Conservation (phyloP, 2,888 invertebrate species). For the Tryphoninae sp. region DNA sequence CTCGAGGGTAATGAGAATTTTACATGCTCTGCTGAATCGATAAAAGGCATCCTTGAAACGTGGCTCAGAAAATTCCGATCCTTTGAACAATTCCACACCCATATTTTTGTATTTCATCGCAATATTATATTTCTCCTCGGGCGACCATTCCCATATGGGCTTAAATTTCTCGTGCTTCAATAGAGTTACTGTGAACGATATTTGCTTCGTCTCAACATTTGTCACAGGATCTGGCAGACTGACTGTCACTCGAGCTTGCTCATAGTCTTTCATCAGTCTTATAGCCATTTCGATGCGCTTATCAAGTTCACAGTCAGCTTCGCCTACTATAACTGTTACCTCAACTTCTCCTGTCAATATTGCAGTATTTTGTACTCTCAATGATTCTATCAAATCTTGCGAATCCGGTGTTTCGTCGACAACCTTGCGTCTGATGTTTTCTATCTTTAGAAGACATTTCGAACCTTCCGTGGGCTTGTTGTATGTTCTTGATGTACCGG, state of each 20-base stretch:
- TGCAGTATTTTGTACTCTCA: constrained; percentile 80
- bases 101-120: constrained; percentile 83
- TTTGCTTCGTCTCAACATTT: constrained; percentile 76
- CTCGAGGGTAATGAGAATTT: constrained; percentile 87
- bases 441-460: constrained; percentile 71
- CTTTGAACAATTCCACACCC: constrained; percentile 86
- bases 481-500: constrained; percentile 47
- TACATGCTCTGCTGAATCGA: constrained; percentile 88
- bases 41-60: constrained; percentile 87
- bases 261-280: constrained; percentile 83
- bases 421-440: constrained; percentile 54
- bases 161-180: constrained; percentile 81
- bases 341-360: constrained; percentile 72
- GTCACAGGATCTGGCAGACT: constrained; percentile 69
- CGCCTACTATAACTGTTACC: constrained; percentile 80
- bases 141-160: constrained; percentile 84
- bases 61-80: constrained; percentile 74
- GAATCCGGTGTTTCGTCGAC: background rate
- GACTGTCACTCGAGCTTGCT: constrained; percentile 80
- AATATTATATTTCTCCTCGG: constrained; percentile 82
- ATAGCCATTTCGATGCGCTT: constrained; percentile 83
- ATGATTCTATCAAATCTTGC: constrained; percentile 75
- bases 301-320: constrained; percentile 82
- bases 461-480: constrained; percentile 74
- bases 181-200: constrained; percentile 82